Conservation (phyloP, 2,113 vertebrate genomes). For the Ammospiza caudacuta region DNA sequence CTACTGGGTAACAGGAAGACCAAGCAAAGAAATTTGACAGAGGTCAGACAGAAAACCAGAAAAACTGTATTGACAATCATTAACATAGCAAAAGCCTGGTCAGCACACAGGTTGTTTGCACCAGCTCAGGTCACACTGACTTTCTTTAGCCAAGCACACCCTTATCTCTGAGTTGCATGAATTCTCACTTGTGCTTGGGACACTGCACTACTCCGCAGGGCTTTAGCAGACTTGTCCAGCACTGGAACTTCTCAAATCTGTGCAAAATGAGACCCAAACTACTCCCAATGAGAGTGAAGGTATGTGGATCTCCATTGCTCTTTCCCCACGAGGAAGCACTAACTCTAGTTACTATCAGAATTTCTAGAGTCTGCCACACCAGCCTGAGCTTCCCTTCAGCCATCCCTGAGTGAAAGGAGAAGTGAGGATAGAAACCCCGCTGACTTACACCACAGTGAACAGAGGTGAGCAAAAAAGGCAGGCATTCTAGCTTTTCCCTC, state of each 20-base stretch:
- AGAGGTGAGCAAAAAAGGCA: not conserved
- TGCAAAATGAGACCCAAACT: not conserved
- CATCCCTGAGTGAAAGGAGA: not conserved
- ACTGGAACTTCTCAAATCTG: not conserved
- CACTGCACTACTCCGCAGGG: not conserved
- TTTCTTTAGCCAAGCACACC: not conserved
- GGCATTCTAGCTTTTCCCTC: not conserved
- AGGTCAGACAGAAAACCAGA: not conserved
- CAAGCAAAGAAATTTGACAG: not conserved
- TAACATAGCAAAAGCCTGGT: not conserved
- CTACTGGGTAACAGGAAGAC: not conserved
- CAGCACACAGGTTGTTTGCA: not conserved
- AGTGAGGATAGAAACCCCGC: not conserved
- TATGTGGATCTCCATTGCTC: not conserved
- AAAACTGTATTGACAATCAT: not conserved
- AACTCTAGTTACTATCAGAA: not conserved
- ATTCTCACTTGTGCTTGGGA: not conserved
- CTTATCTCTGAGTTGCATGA: not conserved
- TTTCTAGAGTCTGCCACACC: not conserved
- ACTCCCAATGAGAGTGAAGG: not conserved
- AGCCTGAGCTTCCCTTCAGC: not conserved
- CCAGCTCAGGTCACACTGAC: not conserved
- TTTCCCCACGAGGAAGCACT: rapidly evolving
- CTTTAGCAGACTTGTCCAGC: not conserved
- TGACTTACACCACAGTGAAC: not conserved